These are phyloP conservation scores for Scaptomyza graminum DNA, from an alignment of 1,140 invertebrate genomes.

Conservation along the genomic window DNA sequence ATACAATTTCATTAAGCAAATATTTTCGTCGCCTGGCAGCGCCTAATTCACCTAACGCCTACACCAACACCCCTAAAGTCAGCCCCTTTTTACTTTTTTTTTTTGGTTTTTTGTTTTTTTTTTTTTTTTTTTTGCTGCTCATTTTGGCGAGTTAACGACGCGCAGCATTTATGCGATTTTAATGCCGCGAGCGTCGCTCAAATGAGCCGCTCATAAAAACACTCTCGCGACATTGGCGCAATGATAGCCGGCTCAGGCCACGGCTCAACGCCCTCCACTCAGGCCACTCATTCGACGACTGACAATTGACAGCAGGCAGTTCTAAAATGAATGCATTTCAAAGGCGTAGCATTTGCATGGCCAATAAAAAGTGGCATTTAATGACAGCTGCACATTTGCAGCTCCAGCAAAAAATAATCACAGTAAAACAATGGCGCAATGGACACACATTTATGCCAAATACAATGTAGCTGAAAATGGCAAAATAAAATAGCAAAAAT, in stretches of 20 bases:
- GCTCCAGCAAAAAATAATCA: slow-evolving; percentile 60
- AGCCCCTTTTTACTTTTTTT: background rate
- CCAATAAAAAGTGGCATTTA: slow-evolving; percentile 71
- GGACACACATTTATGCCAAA: background rate
- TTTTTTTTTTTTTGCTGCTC: slow-evolving; percentile 18
- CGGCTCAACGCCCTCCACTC: slow-evolving; percentile 19
- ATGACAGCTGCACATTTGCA: slow-evolving; percentile 73
- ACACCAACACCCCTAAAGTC: too few relatives aligned
- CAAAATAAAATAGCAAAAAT: background rate
- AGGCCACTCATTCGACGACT: slow-evolving; percentile 27
- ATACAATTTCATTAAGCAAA: slow-evolving; percentile 82
- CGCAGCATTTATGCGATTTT: slow-evolving; percentile 72
- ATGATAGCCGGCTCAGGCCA: slow-evolving; percentile 65
- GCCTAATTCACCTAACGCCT: background rate
- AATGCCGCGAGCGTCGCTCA: slow-evolving; percentile 63
- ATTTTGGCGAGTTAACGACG: slow-evolving; percentile 62
- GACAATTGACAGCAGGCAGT: slow-evolving; percentile 4
- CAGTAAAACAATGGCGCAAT: slow-evolving; percentile 8
- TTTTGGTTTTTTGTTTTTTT: slow-evolving; percentile 24
- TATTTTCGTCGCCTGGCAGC: slow-evolving; percentile 69
- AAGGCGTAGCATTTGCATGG: slow-evolving; percentile 61
- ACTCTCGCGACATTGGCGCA: slow-evolving; percentile 34
- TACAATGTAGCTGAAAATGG: slow-evolving; percentile 26
- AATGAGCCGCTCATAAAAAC: slow-evolving; percentile 69
- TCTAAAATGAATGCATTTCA: slow-evolving; percentile 76